Conservation (phyloP, 2,888 invertebrate species). For the Cheilosia soror region DNA sequence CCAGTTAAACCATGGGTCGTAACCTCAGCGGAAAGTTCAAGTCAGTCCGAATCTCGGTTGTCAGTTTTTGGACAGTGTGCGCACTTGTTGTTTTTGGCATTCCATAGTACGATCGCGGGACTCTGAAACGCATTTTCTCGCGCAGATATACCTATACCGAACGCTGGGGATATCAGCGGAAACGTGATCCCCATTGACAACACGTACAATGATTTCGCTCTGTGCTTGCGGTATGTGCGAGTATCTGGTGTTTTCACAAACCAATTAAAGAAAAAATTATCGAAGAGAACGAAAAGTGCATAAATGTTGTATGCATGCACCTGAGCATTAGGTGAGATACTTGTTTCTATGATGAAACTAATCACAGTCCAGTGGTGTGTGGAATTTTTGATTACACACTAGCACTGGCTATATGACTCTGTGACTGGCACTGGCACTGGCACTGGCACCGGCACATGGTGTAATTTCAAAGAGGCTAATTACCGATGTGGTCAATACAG, state of each 20-base stretch:
- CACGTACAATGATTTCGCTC: slow-evolving; percentile 63
- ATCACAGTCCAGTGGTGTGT: slow-evolving; percentile 65
- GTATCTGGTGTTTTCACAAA: slow-evolving; percentile 38
- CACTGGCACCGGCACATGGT: slow-evolving; percentile 35
- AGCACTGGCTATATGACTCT: slow-evolving; percentile 1
- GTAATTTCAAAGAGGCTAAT: slow-evolving; percentile 70
- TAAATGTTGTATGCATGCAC: slow-evolving; percentile 46
- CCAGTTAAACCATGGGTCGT: slow-evolving; percentile 35
- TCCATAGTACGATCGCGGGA: slow-evolving; percentile 27
- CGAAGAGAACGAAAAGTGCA: slow-evolving; percentile 32
- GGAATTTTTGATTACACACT: slow-evolving; percentile 73
- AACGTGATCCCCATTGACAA: slow-evolving; percentile 75
- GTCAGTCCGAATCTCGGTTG: slow-evolving; percentile 36
- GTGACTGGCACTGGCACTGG: slow-evolving; percentile 3
- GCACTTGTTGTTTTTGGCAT: slow-evolving; percentile 40
- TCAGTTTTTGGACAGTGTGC: slow-evolving; percentile 22
- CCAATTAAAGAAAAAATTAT: slow-evolving; percentile 71
- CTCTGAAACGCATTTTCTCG: slow-evolving; percentile 67
- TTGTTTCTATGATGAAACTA: slow-evolving; percentile 73
- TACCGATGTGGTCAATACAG: slow-evolving; percentile 69
- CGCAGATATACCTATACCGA: slow-evolving; percentile 31
- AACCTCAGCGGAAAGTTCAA: slow-evolving; percentile 69
- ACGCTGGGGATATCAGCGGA: slow-evolving; percentile 61
- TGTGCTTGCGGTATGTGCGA: neutral
- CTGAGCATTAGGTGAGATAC: slow-evolving; percentile 74